phyloP scores from a whole-genome alignment of 2,113 vertebrate genomes.

The Chloropsis cyanopogon region DNA sequence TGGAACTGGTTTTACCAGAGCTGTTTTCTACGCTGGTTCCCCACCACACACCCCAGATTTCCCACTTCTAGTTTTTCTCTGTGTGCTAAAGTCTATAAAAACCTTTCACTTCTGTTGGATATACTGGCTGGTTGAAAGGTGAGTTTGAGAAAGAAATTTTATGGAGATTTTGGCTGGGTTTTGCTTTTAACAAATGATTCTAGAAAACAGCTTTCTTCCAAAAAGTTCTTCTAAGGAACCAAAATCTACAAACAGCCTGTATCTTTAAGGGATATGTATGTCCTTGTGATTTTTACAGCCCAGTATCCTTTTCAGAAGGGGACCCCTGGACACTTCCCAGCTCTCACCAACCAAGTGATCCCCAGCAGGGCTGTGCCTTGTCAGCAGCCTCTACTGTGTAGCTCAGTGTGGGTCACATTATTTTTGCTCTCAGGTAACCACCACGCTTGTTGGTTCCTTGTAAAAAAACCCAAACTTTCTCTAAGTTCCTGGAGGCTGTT shows the following conservation, averaged over 20 bases:
- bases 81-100: background rate
- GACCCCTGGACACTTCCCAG: background rate
- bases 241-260: background rate
- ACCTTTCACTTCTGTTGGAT: background rate
- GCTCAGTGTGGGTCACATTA: fast-evolving
- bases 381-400: background rate
- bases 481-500: background rate
- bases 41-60: background rate
- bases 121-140: background rate
- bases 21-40: background rate
- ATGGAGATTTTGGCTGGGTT: background rate
- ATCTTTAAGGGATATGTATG: background rate
- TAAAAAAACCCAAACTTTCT: background rate
- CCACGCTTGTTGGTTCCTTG: background rate
- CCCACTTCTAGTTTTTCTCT: background rate
- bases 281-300: background rate
- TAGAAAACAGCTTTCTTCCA: background rate
- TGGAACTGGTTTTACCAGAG: background rate
- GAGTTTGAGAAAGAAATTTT: background rate
- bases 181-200: background rate
- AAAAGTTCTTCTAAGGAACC: background rate
- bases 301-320: background rate
- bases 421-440: background rate
- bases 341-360: background rate
- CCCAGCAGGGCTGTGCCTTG: background rate